phyloP scores from a whole-genome alignment of 2,888 invertebrate genomes.

The Belgica antarctica region DNA sequence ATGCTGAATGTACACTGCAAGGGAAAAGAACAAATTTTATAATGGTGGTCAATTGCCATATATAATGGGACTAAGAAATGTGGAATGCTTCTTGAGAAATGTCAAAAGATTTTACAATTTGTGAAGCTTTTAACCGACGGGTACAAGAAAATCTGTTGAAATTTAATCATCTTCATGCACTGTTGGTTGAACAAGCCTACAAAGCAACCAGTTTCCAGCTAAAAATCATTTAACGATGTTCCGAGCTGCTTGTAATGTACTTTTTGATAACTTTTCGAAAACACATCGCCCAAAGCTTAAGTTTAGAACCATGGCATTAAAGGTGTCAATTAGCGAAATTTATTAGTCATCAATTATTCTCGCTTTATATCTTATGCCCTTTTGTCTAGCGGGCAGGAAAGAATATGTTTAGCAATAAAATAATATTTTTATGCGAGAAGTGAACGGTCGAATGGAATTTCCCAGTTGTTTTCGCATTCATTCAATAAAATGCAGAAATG shows the following conservation, averaged over 20 bases:
- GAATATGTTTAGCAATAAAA: background rate
- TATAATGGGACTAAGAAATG: too few species aligned
- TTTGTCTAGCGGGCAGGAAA: background rate
- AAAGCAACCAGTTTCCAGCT: too few species aligned
- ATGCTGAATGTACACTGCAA: background rate
- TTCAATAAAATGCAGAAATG: background rate
- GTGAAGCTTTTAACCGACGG: too few species aligned
- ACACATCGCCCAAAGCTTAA: background rate
- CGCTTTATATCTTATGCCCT: background rate
- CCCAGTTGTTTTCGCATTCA: background rate
- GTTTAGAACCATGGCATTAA: background rate
- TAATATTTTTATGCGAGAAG: too few species aligned
- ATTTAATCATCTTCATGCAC: too few species aligned
- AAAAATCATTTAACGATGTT: too few species aligned
- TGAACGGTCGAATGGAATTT: background rate
- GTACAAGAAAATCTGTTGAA: too few species aligned
- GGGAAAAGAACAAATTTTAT: conserved; percentile 4
- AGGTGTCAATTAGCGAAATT: background rate
- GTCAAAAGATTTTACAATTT: too few species aligned
- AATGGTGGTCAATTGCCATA: background rate
- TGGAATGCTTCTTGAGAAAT: too few species aligned
- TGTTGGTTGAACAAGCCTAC: too few species aligned
- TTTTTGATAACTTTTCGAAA: too few species aligned
- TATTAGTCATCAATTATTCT: background rate
- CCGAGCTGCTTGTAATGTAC: too few species aligned